Percentiles rank a stretch among this genome's conserved stretches.
phyloP scores from a whole-genome alignment of 2,888 invertebrate genomes.

The Buathra laborator region DNA sequence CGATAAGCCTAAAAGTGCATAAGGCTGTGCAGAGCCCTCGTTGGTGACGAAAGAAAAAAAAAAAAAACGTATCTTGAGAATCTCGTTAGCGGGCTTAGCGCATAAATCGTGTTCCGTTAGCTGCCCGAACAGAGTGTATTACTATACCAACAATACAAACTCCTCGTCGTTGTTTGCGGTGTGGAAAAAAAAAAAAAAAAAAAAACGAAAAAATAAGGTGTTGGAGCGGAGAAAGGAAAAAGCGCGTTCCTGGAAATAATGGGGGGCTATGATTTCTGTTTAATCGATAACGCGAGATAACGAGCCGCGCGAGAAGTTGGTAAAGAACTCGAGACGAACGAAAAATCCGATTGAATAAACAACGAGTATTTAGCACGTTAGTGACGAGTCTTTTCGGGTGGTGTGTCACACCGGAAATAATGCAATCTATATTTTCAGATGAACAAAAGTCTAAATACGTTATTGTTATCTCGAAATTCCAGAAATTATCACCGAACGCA shows the following conservation, averaged over 20 bases:
- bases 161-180: not conserved
- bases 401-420: not conserved
- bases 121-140: not conserved
- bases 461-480: too few species aligned
- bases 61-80: conserved; percentile 35
- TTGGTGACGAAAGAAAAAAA: not conserved
- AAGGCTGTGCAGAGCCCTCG: not conserved
- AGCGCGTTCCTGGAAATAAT: conserved; percentile 25
- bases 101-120: conserved; percentile 35
- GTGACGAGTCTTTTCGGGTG: not conserved
- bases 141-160: conserved; percentile 17
- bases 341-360: not conserved
- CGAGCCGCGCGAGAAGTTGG: conserved; percentile 29
- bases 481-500: too few species aligned
- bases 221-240: not conserved
- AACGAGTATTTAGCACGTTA: not conserved
- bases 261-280: conserved; percentile 40
- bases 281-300: conserved; percentile 57
- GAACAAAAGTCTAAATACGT: too few species aligned
- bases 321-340: not conserved
- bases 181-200: conserved; percentile 17
- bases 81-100: conserved; percentile 55
- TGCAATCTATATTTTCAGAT: not conserved
- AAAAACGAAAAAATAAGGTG: conserved; percentile 3
- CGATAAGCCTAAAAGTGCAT: not conserved